phyloP scores from a whole-genome alignment of 2,113 vertebrate species.

The Trematocara zebra region DNA sequence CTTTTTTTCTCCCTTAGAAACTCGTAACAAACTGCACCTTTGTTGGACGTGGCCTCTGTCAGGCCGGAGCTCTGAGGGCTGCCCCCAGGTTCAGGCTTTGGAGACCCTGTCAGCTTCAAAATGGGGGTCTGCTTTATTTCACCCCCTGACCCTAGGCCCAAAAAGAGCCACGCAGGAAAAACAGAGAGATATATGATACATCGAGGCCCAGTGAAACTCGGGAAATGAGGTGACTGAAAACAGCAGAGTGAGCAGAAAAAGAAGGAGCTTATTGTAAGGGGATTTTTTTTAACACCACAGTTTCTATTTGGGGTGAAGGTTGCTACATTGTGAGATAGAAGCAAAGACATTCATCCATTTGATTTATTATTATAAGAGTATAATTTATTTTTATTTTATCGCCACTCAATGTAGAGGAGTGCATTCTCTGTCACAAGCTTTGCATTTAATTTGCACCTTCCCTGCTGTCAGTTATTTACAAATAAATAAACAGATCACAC shows the following conservation, averaged over 20 bases:
- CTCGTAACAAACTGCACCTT: slow-evolving; percentile 76
- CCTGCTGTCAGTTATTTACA: slow-evolving; percentile 18
- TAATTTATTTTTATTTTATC: neutral
- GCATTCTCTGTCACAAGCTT: neutral
- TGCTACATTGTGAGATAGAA: slow-evolving; percentile 3
- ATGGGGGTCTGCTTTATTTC: slow-evolving; percentile 77
- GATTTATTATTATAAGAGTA: neutral
- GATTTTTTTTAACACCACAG: slow-evolving; percentile 29
- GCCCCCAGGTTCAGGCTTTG: slow-evolving; percentile 70
- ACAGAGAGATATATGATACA: slow-evolving; percentile 77
- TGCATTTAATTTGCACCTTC: slow-evolving; percentile 38
- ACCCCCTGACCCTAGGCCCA: slow-evolving; percentile 71
- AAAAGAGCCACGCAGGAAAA: slow-evolving; percentile 74
- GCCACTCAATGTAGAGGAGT: neutral
- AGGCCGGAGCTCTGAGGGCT: slow-evolving; percentile 49
- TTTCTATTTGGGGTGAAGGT: slow-evolving; percentile 35
- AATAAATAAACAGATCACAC: slow-evolving; percentile 10
- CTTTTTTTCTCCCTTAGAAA: slow-evolving; percentile 35
- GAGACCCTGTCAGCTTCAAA: slow-evolving; percentile 74
- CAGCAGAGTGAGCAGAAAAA: slow-evolving; percentile 68
- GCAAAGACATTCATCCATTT: neutral
- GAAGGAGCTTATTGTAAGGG: slow-evolving; percentile 62
- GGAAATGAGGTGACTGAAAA: slow-evolving; percentile 62
- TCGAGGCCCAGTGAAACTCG: slow-evolving; percentile 63
- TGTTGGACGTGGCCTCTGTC: slow-evolving; percentile 68